phyloP scores from a whole-genome alignment of 2,113 vertebrate species.

The Drymodes brunneopygia region DNA sequence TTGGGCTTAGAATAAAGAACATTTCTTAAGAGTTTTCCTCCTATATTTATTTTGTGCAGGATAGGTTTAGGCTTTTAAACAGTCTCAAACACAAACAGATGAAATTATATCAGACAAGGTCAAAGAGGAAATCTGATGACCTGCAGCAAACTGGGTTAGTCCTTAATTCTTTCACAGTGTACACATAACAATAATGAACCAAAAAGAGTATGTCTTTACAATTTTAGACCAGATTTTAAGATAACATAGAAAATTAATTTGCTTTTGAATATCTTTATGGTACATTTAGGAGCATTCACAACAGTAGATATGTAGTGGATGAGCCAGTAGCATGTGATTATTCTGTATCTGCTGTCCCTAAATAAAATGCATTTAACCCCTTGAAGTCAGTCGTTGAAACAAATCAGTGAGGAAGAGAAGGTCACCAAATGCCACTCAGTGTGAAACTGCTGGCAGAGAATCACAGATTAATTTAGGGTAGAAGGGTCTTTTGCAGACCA shows the following conservation, averaged over 20 bases:
- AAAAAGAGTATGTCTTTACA: background rate
- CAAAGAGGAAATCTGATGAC: conserved; percentile 19
- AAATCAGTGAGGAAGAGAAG: background rate
- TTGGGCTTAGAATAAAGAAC: conserved; percentile 31
- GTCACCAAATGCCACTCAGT: background rate
- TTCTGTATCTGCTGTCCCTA: background rate
- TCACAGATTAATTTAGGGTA: background rate
- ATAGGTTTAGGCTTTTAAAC: background rate
- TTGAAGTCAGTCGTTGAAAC: background rate
- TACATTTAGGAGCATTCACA: background rate
- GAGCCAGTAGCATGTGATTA: background rate
- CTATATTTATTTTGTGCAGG: background rate
- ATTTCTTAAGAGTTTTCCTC: background rate
- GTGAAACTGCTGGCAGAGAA: background rate
- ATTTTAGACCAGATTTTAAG: background rate
- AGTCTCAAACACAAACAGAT: background rate
- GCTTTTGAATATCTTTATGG: background rate
- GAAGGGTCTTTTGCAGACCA: background rate
- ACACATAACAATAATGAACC: background rate
- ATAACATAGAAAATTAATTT: background rate
- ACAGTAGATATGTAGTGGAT: background rate
- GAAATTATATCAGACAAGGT: background rate
- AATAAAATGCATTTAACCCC: background rate
- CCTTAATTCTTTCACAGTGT: background rate
- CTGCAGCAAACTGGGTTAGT: background rate